phyloP scores from a whole-genome alignment of 2,113 vertebrate species.

The Paradoxurus hermaphroditus region DNA sequence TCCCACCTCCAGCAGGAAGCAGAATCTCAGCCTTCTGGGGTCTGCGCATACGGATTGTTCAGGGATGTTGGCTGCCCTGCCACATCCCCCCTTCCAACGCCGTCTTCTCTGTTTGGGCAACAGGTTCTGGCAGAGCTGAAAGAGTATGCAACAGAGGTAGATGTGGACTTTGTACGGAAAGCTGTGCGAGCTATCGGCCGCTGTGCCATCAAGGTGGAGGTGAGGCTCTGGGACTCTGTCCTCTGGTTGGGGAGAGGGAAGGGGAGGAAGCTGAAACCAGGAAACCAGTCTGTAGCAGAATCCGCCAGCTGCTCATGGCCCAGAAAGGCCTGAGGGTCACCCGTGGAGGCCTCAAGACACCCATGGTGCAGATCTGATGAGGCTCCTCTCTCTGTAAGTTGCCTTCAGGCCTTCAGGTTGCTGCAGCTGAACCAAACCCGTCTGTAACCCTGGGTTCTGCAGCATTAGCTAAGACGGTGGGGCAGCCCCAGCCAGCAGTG shows the following conservation, averaged over 20 bases:
- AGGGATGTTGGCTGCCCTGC: neutral
- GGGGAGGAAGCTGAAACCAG: neutral
- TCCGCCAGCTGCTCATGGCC: neutral
- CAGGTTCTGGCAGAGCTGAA: slow-evolving; percentile 98
- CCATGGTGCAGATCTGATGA: neutral
- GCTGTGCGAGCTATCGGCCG: slow-evolving; percentile 97
- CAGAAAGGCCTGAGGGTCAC: neutral
- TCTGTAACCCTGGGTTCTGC: neutral
- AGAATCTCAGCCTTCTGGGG: neutral
- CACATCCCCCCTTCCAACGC: neutral
- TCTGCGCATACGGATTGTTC: neutral
- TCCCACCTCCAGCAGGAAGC: neutral
- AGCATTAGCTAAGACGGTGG: neutral
- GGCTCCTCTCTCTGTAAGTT: neutral
- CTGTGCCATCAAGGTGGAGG: slow-evolving; percentile 99
- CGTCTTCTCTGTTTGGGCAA: neutral
- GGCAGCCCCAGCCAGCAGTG: neutral
- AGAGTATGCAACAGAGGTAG: slow-evolving; percentile 98
- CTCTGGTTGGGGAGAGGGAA: neutral
- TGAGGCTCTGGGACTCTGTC: slow-evolving; percentile 73
- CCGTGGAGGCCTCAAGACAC: neutral
- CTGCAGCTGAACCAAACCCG: neutral
- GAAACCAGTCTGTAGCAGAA: neutral
- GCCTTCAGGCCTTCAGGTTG: neutral
- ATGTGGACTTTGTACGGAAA: slow-evolving; percentile 98